A percentile compares a stretch with the other conserved stretches of the same genome.
phyloP scores from a whole-genome alignment of 2,888 invertebrate species.

The Taphrorychus bicolor region DNA sequence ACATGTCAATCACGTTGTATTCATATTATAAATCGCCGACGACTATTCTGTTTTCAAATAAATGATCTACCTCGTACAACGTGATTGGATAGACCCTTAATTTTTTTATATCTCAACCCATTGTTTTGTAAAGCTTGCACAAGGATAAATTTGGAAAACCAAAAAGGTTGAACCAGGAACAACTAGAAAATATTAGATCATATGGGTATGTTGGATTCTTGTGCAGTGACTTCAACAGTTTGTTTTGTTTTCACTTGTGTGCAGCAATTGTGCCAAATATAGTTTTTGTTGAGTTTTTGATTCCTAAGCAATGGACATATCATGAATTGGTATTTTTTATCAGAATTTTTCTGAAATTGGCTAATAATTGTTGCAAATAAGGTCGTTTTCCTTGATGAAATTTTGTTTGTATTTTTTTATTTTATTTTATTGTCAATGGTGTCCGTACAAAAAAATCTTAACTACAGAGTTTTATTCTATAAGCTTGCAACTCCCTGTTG shows the following conservation, averaged over 20 bases:
- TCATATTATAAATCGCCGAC: background rate
- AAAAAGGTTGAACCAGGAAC: conserved; percentile 79
- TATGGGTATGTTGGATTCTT: conserved; percentile 71
- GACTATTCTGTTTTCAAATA: background rate
- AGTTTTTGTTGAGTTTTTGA: conserved; percentile 21
- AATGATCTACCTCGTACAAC: background rate
- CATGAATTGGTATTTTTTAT: too few relatives aligned
- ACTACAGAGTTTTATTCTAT: too few relatives aligned
- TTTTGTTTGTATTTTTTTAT: too few relatives aligned
- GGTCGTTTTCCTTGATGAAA: too few relatives aligned
- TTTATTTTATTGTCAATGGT: too few relatives aligned
- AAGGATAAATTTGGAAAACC: conserved; percentile 86
- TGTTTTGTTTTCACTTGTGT: conserved; percentile 3
- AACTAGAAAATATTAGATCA: conserved; percentile 78
- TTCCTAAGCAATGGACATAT: too few relatives aligned
- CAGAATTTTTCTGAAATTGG: too few relatives aligned
- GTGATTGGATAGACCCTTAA: background rate
- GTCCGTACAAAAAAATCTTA: too few relatives aligned
- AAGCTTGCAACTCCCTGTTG: too few relatives aligned
- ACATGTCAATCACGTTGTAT: background rate
- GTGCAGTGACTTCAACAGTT: conserved; percentile 13
- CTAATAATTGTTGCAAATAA: too few relatives aligned
- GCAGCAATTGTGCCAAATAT: background rate
- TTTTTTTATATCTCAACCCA: conserved; percentile 23
- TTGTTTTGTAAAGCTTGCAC: conserved; percentile 78